These are phyloP conservation scores for Cantharis lateralis DNA, from an alignment of 2,888 invertebrate species.

Conservation along the genomic window DNA sequence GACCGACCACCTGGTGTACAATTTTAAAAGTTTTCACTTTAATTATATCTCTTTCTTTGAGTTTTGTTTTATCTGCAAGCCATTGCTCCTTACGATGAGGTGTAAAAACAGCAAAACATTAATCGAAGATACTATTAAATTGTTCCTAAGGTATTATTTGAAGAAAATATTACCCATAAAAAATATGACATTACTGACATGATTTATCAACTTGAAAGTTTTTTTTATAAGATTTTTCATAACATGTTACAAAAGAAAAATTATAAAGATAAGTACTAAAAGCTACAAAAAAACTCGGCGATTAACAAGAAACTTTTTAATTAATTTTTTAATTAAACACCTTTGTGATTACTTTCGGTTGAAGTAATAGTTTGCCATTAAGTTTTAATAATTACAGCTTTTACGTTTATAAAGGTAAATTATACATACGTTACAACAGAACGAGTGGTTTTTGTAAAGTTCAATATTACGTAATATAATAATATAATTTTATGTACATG, in stretches of 20 bases:
- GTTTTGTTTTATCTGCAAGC: neutral
- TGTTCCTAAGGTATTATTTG: neutral
- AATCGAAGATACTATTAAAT: neutral
- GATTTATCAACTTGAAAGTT: neutral
- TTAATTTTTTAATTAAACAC: neutral
- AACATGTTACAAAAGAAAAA: neutral
- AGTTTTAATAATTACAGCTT: neutral
- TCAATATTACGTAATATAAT: neutral
- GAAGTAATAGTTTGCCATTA: neutral
- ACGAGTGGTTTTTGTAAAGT: neutral
- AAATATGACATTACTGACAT: neutral
- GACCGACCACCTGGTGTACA: neutral
- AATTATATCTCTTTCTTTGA: neutral
- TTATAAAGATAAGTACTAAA: neutral
- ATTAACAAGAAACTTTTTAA: neutral
- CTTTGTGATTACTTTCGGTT: neutral
- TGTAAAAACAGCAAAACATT: neutral
- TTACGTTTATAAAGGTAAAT: neutral
- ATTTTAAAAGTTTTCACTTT: neutral
- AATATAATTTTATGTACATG: neutral
- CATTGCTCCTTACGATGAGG: neutral
- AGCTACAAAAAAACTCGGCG: neutral
- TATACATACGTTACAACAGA: neutral
- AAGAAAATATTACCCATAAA: neutral
- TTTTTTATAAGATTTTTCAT: neutral